Base-by-base conservation (phyloP, 2,113 vertebrate species). In the Romanogobio albipinnatus region DNA sequence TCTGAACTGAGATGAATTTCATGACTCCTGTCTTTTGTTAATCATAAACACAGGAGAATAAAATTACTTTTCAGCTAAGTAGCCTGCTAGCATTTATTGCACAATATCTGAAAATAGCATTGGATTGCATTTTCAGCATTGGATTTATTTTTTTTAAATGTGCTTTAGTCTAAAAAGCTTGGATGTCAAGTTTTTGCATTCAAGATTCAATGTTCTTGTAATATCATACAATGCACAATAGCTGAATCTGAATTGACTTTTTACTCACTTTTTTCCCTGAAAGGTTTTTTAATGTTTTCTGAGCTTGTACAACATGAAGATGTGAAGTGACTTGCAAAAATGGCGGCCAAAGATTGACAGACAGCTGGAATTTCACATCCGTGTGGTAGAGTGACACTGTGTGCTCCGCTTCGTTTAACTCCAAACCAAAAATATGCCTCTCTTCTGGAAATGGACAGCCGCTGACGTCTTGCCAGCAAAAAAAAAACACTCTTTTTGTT, bases 291-390 rank as follows among this genome's bases (percentile, higher is more conserved):
- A n/a, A 76, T 68, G 68, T 26, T 85, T 29, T 29, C 11, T 80
- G 59, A 29, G 4, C 22, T 66, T 43, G 36, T 70, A 43, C 17
- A 22, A 39, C 33, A 70, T 1, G 15, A 2, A 80, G 26, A 64
- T 47, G 19, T n/a, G 5, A 51, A 47, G 39, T 79, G 79, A 74
- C 84, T 82, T 73, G 19, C 77, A 74, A 83, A 73, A 43, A 49
- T 36, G 70, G 64, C 58, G 84, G 76, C 71, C 71, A 75, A 51
- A 76, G 85, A 88, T 87, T 68, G 81, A 76, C n/a, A 17, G 77
- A 61, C 78, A 75, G 77, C 49, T 76, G 15, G 56, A 84, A 70
- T 80, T 70, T 90, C 45, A 66, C 89, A 88, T 5, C 19, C 3
- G 15, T 58, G 71, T 86, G 87, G 79, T 14, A 68, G 26, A 22